Evolutionary conservation across 2,797 vertebrate genomes (phyloP).

Genomic region (Trachurus trachurus): DNA sequence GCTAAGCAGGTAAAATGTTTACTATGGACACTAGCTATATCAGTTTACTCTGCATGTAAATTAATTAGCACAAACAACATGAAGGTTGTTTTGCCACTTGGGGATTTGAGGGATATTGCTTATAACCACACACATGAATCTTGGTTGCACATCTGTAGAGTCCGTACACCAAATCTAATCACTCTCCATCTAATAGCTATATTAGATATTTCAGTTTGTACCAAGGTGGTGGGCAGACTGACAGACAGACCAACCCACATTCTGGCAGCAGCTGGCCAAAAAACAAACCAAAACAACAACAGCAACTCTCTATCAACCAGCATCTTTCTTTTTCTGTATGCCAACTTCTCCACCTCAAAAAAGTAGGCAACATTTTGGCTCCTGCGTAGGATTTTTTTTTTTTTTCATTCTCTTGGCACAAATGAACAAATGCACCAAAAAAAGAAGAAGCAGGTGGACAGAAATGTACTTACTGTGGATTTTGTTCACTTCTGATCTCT

Average conservation of each 20-base stretch:
- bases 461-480: background rate
- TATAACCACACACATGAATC: background rate
- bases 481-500: background rate
- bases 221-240: background rate
- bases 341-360: background rate
- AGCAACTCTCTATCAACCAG: background rate
- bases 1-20: background rate
- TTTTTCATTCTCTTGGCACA: background rate
- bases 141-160: background rate
- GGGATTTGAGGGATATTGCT: background rate
- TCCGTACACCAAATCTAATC: background rate
- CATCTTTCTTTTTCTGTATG: background rate
- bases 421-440: slow-evolving; percentile 4
- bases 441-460: slow-evolving; percentile 1
- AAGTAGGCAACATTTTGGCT: background rate
- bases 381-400: background rate
- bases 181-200: too few relatives aligned
- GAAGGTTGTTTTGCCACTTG: background rate
- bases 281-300: too few relatives aligned
- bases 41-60: background rate
- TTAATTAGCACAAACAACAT: background rate
- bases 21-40: background rate
- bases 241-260: background rate
- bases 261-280: too few relatives aligned
- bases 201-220: background rate